Conservation (phyloP, 2,888 invertebrate species). For the Aphrophora alni region DNA sequence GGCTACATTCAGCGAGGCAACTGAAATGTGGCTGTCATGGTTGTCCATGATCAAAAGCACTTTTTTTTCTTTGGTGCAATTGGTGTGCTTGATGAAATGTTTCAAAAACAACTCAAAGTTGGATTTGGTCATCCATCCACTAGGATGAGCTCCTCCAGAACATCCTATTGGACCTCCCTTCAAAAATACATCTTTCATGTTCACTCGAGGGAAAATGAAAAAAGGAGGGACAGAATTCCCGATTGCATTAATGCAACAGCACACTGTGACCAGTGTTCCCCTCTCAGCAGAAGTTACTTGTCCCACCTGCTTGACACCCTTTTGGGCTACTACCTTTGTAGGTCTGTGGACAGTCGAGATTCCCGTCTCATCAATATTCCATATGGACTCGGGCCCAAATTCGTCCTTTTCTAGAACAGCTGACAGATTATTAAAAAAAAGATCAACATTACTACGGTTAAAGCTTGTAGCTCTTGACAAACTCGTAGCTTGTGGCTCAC, state of each 20-base stretch:
- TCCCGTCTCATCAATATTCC: conserved; percentile 40
- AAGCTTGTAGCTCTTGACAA: conserved; percentile 33
- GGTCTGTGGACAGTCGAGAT: conserved; percentile 31
- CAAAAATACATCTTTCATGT: not conserved
- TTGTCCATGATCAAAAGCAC: conserved; percentile 31
- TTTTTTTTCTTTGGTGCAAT: not conserved
- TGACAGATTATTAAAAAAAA: conserved; percentile 31
- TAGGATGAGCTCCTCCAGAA: conserved; percentile 38
- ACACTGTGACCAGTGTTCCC: conserved; percentile 6
- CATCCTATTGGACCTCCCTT: conserved; percentile 44
- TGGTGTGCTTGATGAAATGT: not conserved
- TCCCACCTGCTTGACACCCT: conserved; percentile 20
- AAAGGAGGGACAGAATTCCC: conserved; percentile 8
- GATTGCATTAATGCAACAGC: not conserved
- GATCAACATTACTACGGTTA: conserved; percentile 21
- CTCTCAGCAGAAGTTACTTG: conserved; percentile 30
- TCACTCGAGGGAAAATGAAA: conserved; percentile 15
- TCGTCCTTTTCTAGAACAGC: conserved; percentile 24
- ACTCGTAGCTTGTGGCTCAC: conserved; percentile 37
- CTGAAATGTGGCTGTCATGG: conserved; percentile 34
- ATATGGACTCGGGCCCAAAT: conserved; percentile 31
- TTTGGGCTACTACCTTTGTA: conserved; percentile 27
- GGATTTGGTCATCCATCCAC: conserved; percentile 18
- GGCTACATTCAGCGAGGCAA: not conserved
- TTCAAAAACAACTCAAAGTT: not conserved